Percentiles rank a stretch among this genome's conserved stretches.
Conservation (phyloP, 2,888 invertebrate genomes). For the Acrobeloides nanus region DNA sequence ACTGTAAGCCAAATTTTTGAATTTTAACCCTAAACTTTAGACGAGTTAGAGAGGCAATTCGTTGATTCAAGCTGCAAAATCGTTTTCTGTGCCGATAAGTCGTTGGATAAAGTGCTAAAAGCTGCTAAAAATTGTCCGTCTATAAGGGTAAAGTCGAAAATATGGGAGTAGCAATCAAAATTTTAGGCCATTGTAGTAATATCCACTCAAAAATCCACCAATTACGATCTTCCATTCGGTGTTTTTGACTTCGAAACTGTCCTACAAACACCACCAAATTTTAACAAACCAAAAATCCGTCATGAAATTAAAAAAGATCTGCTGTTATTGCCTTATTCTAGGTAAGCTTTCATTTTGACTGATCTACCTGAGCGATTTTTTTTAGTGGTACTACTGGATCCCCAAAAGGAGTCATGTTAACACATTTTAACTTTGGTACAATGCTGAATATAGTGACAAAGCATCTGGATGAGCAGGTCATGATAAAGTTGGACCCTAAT, state of each 20-base stretch:
- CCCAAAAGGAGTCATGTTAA: conserved; percentile 15
- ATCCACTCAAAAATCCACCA: background rate
- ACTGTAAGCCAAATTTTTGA: too few relatives aligned
- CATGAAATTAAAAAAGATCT: conserved; percentile 19
- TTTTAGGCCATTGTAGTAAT: too few relatives aligned
- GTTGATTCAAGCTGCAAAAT: conserved; percentile 22
- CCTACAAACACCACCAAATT: conserved; percentile 6
- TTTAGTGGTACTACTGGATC: conserved; percentile 13
- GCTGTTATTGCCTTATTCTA: conserved; percentile 18
- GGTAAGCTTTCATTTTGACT: too few relatives aligned
- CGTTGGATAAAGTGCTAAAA: conserved; percentile 25
- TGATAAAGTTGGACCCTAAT: too few relatives aligned
- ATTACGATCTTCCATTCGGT: conserved; percentile 1
- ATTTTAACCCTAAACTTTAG: too few relatives aligned
- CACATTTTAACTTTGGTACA: conserved; percentile 4
- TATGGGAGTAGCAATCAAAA: too few relatives aligned
- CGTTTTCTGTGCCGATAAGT: conserved; percentile 23
- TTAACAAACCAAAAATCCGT: conserved; percentile 4
- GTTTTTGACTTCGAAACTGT: conserved; percentile 14
- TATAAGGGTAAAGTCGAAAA: too few relatives aligned
- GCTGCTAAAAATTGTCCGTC: conserved; percentile 24
- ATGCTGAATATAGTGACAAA: background rate
- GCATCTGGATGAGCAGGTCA: background rate
- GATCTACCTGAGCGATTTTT: too few relatives aligned
- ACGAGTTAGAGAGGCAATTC: conserved; percentile 33